These are phyloP conservation scores for Xanthia icteritia DNA, from an alignment of 2,888 invertebrate species.

Conservation along the genomic window DNA sequence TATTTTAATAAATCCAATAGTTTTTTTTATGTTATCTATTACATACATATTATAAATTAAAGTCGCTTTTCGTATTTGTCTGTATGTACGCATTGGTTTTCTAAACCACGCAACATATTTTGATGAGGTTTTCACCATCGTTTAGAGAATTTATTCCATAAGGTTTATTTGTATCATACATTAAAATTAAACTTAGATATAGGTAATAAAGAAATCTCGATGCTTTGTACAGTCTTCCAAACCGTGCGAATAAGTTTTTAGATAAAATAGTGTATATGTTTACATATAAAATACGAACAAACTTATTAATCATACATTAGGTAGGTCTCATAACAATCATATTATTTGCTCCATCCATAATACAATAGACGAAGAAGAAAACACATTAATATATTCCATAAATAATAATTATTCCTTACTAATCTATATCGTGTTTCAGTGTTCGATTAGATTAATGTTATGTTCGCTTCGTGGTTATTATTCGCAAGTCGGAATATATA, in stretches of 20 bases:
- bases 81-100: too few species aligned
- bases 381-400: constrained; percentile 40
- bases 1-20: too few species aligned
- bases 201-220: too few species aligned
- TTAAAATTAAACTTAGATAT: too few species aligned
- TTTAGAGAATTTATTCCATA: neutral
- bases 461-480: constrained; percentile 30
- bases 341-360: neutral
- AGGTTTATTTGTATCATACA: too few species aligned
- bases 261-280: too few species aligned
- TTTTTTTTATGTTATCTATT: too few species aligned
- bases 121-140: neutral
- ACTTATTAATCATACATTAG: constrained; percentile 13
- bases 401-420: constrained; percentile 49
- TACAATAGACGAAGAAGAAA: neutral
- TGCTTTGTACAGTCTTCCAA: too few species aligned
- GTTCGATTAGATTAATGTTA: constrained; percentile 42
- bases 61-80: neutral
- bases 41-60: neutral
- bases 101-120: neutral
- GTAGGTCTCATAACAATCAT: neutral
- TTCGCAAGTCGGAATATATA: constrained; percentile 46
- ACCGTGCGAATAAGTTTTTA: neutral
- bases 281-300: neutral
- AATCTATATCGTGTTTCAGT: constrained; percentile 44